Evolutionary conservation across 1,140 invertebrate species (phyloP), one percentile per base, ranked within the genome.

Genomic region (Venturia canescens): DNA sequence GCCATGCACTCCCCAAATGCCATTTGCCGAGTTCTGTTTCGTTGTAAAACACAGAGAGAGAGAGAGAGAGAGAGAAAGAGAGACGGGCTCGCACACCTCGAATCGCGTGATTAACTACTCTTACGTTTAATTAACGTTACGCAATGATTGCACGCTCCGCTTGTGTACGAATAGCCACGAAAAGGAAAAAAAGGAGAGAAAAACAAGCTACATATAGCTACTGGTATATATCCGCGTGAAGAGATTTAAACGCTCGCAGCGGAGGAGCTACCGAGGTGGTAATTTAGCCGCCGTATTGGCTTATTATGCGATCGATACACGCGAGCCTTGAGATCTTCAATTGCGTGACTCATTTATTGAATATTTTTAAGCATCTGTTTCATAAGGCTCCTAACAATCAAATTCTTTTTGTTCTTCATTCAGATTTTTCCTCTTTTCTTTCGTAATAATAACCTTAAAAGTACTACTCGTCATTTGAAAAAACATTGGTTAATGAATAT

Each of bases 31-130:
- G 66, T n/a, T 69, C 29, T 44, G 3, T 9, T 44, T 18, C 15
- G 66, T 34, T 69, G 66, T 69, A 34, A 69, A 69, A 69, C 66
- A 69, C 38, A 44, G 7, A 44, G 0, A 44, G 1, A 44, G 1
- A 44, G 7, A 34, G 34, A 34, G n/a, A n/a, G n/a, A n/a, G n/a
- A 44, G 7, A 44, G 0, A 44, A 1, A 44, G 1, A 44, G 7
- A 34, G 34, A 34, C n/a, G n/a, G n/a, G n/a, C n/a, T n/a, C 34
- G 3, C 34, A 44, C 66, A 69, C 66, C 66, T 69, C 66, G 27
- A 69, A 69, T 69, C 66, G 66, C 66, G 66, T 69, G 66, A 69
- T 69, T 69, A 69, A 69, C 27, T 69, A 69, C 66, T 31, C 29
- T 11, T 31, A 31, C 66, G 66, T 69, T 69, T 69, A 69, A 69